Percentiles rank a stretch among this genome's conserved stretches.
Conservation (phyloP, 2,113 vertebrate genomes). For the Psittacara wagleri region DNA sequence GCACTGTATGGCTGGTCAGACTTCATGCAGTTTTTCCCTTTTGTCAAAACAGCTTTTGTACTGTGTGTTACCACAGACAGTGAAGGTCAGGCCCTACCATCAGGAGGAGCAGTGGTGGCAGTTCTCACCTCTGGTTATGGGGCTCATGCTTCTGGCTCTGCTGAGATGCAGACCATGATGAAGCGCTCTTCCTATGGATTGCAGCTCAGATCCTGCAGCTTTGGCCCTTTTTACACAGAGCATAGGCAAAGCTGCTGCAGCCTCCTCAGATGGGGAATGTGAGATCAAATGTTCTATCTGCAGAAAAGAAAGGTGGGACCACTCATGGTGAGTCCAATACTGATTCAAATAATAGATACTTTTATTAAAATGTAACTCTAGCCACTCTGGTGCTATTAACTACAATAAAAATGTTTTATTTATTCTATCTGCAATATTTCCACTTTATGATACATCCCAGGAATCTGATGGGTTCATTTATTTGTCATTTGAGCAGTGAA, state of each 20-base stretch:
- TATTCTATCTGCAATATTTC: slow-evolving; percentile 52
- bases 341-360: neutral
- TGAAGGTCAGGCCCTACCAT: rapidly evolving
- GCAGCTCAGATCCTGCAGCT: neutral
- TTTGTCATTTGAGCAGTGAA: slow-evolving; percentile 55
- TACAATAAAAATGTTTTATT: slow-evolving; percentile 59
- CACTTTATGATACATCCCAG: slow-evolving; percentile 24
- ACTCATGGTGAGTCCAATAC: neutral
- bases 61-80: rapidly evolving
- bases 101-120: neutral
- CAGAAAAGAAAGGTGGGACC: neutral
- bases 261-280: neutral
- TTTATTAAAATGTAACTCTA: slow-evolving; percentile 52
- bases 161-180: rapidly evolving
- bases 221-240: neutral
- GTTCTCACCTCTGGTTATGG: neutral
- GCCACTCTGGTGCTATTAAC: slow-evolving; percentile 26
- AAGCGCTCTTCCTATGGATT: neutral
- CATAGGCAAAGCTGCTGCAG: neutral
- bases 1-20: neutral
- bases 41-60: neutral
- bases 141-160: neutral
- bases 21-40: neutral
- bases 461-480: slow-evolving; percentile 49
- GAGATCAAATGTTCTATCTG: neutral